Evolutionary conservation across 2,113 vertebrate species (phyloP), one percentile per base, ranked within the genome.

Genomic region (Tautogolabrus adspersus): DNA sequence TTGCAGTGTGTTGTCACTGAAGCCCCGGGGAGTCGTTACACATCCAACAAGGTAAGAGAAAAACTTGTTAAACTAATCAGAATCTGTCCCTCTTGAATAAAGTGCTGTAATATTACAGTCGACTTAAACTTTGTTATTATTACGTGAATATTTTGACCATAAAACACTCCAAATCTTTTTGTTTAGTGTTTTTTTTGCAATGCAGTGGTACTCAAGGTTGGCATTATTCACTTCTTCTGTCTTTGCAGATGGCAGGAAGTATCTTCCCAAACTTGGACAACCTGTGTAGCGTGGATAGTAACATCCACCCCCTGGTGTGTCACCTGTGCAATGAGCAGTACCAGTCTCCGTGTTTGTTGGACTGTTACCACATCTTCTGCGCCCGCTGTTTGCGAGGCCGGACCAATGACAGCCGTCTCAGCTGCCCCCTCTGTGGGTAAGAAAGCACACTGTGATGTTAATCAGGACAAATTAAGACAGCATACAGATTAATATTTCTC

Each of bases 311-410:
- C 0, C 92, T 98, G 61, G 93, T 97, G 73, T 98, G 97, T 70
- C 95, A 95, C 63, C 94, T 98, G 66, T 99, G 97, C 90, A 96
- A 96, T 0, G 93, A 95, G 73, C 96, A 96, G 82, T 97, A 96
- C 76, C 94, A 96, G 83, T 94, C 94, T 15, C 96, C 96, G 0
- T 97, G 97, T 87, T 93, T 98, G 82, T 89, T 98, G 64, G 97
- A 98, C 86, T 98, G 97, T 81, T 98, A 97, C 92, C 97, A 98
- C 90, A 94, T 96, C 89, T 96, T 96, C 93, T 97, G 97, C 0
- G 95, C 96, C 68, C 95, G 93, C 90, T 98, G 97, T 85, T 90
- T 98, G 76, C 92, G 94, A 1, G 96, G 96, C 58, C 94, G 95
- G 0, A 94, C 95, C 57, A 65, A 79, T 1, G 96, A 96, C 0